These are phyloP conservation scores for Thalassarche chlororhynchos DNA, from an alignment of 2,113 vertebrate species.

Conservation along the genomic window DNA sequence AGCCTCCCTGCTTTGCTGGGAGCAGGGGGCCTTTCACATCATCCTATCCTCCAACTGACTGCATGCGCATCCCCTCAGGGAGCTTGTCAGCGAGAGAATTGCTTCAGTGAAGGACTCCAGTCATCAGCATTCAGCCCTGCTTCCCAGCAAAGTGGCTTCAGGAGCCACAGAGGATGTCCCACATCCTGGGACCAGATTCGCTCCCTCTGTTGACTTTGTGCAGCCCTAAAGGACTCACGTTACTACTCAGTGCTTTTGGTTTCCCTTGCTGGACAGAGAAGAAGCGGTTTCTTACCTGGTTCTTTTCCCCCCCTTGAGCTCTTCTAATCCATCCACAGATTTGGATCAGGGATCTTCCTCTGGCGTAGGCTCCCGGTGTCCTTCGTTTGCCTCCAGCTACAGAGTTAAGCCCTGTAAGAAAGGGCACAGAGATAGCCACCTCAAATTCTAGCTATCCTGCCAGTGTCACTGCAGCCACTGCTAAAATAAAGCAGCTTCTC, in stretches of 20 bases:
- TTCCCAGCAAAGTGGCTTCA: background rate
- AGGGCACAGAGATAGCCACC: background rate
- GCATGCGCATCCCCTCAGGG: background rate
- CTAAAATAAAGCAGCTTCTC: background rate
- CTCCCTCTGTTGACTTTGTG: background rate
- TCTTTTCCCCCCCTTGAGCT: background rate
- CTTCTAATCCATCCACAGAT: background rate
- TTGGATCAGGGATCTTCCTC: background rate
- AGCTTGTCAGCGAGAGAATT: background rate
- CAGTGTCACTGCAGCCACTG: background rate
- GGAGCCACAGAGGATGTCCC: background rate
- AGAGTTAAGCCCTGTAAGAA: background rate
- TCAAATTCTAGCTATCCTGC: background rate
- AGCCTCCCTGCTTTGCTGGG: background rate
- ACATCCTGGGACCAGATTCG: background rate
- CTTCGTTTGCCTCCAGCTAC: background rate
- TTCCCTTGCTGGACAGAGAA: background rate
- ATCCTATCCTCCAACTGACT: background rate
- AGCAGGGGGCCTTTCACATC: background rate
- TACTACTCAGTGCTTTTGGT: background rate
- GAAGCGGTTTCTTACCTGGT: background rate
- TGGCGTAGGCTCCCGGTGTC: background rate
- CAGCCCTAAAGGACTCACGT: background rate
- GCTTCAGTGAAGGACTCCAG: background rate
- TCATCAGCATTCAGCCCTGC: background rate